Evolutionary conservation across 2,113 vertebrate species (phyloP).

Genomic region (Pollimyrus isidori): DNA sequence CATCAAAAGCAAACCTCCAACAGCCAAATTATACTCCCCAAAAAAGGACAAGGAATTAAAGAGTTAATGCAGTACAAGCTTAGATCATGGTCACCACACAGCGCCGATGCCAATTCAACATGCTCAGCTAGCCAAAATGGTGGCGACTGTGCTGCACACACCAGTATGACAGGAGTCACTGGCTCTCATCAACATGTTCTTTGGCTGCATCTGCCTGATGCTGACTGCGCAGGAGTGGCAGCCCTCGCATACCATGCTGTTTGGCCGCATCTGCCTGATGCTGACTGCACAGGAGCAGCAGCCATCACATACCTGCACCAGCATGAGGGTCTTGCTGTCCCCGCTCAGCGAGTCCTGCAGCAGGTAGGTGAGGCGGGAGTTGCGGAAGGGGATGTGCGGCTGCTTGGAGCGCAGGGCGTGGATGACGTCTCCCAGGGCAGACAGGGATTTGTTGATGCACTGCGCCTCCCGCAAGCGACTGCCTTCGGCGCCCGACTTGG

Average conservation of each 20-base stretch:
- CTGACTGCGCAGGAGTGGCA: no score
- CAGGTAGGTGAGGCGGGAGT: slow-evolving; percentile 96
- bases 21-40: background rate
- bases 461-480: slow-evolving; percentile 84
- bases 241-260: no score
- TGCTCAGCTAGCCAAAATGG: background rate
- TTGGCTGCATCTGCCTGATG: no score
- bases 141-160: background rate
- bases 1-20: background rate
- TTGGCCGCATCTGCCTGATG: no score
- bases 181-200: background rate
- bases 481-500: slow-evolving; percentile 84
- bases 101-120: background rate
- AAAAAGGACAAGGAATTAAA: background rate
- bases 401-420: slow-evolving; percentile 81
- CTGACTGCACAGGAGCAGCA: no score
- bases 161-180: background rate
- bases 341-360: slow-evolving; percentile 91
- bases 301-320: slow-evolving; percentile 77
- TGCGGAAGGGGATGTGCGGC: slow-evolving; percentile 88
- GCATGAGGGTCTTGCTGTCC: slow-evolving; percentile 95
- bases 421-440: slow-evolving; percentile 85
- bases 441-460: slow-evolving; percentile 93
- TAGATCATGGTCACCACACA: background rate
- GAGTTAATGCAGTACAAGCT: background rate